Evolutionary conservation across 1,140 invertebrate genomes (phyloP), one percentile per base, ranked within the genome.

Genomic region (Bombus haemorrhoidalis): DNA sequence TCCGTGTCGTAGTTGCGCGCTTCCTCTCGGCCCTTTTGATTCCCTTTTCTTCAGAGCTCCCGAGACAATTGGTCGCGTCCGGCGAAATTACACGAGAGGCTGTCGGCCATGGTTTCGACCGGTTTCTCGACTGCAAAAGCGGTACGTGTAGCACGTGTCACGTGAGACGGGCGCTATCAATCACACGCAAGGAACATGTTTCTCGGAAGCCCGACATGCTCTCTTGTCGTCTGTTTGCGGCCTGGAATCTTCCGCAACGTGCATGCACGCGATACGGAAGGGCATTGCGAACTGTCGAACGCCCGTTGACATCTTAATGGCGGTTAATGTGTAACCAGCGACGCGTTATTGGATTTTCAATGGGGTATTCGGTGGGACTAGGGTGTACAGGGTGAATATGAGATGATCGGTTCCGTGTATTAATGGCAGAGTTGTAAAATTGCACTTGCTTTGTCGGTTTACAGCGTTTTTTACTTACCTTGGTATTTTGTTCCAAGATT

Each of bases 61-160:
- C 59, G 41, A 77, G 84, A 82, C 81, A 83, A 89, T 89, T 64
- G 83, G 47, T 32, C 62, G 74, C 64, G 84, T 83, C 80, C 76
- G 22, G 57, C 73, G 32, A 87, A 90, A 90, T 89, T 90, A 89
- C 87, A 85, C 72, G 68, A 69, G 73, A 34, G 62, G 28, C 37
- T 13, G 53, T 39, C 41, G 41, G 47, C 57, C 76, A 13, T 73
- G 83, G n/a, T 73, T 86, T 68, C 69, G 83, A 71, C 32, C 78
- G 32, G 69, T 37, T 64, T 12, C 73, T 43, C 39, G 62, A 5
- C 34, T 66, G 76, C 71, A 53, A 89, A 81, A 86, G 88, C 43
- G 79, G 81, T 86, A 88, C 88, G 87, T 89, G 88, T 80, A 89
- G 88, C 87, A 83, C 88, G 85, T 87, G 88, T 90, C 89, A 90